Evolutionary conservation across 2,113 vertebrate species (phyloP).

Genomic region (Lophotis ruficrista): DNA sequence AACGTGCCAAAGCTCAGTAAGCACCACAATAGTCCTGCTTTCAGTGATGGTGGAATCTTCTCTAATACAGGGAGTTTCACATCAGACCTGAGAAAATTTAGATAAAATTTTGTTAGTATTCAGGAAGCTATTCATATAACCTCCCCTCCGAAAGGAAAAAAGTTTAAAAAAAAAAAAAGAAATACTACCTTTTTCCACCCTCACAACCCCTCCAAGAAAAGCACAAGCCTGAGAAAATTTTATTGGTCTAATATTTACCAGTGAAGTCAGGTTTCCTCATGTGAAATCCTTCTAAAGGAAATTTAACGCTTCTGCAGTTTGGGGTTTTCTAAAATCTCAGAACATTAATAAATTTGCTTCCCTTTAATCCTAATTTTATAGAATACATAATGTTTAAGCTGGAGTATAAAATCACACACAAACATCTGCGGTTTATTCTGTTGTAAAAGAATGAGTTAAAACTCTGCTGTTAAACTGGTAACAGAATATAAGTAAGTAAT

Average conservation of each 20-base stretch:
- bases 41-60: neutral
- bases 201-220: neutral
- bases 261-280: neutral
- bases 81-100: neutral
- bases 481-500: neutral
- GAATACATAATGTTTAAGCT: neutral
- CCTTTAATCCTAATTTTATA: neutral
- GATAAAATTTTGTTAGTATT: neutral
- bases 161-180: neutral
- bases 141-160: neutral
- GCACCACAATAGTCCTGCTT: neutral
- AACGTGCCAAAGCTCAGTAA: neutral
- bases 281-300: neutral
- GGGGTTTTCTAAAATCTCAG: neutral
- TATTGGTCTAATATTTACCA: neutral
- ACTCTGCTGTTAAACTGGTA: neutral
- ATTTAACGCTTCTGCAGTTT: neutral
- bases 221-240: neutral
- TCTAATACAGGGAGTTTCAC: neutral
- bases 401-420: neutral
- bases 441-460: neutral
- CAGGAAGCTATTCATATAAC: neutral
- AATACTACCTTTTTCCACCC: neutral
- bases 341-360: accelerated
- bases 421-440: neutral